These are phyloP conservation scores for Carpatolechia fugitivella DNA, from an alignment of 2,888 invertebrate genomes.

Conservation along the genomic window DNA sequence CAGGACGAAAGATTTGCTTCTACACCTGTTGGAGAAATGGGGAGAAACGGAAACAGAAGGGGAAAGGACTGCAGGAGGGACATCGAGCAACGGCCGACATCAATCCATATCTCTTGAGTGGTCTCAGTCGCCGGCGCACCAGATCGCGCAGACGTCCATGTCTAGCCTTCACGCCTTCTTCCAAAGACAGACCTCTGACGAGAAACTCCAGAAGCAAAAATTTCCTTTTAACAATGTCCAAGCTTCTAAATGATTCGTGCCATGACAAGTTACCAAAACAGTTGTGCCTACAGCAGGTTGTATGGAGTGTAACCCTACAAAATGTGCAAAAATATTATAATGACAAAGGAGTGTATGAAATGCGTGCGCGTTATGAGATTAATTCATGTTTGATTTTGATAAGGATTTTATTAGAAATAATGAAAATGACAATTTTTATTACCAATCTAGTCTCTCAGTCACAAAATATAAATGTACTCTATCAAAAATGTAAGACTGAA, in stretches of 20 bases:
- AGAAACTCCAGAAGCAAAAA: slow-evolving; percentile 66
- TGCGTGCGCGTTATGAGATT: slow-evolving; percentile 38
- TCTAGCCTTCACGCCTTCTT: slow-evolving; percentile 90
- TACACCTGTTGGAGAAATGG: slow-evolving; percentile 88
- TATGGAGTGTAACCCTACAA: background rate
- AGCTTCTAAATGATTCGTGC: slow-evolving; percentile 58
- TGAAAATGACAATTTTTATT: slow-evolving; percentile 50
- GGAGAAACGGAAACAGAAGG: slow-evolving; percentile 79
- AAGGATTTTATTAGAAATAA: slow-evolving; percentile 10
- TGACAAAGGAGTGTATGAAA: background rate
- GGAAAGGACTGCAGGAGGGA: slow-evolving; percentile 74
- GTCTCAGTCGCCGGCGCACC: slow-evolving; percentile 82
- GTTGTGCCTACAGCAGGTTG: background rate
- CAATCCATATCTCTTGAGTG: slow-evolving; percentile 88
- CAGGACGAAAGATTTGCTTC: slow-evolving; percentile 86
- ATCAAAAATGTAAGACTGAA: slow-evolving; percentile 56
- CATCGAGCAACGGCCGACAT: slow-evolving; percentile 72
- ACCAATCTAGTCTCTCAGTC: slow-evolving; percentile 62
- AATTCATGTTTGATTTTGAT: slow-evolving; percentile 42
- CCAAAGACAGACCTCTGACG: slow-evolving; percentile 80
- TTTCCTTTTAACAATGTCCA: slow-evolving; percentile 41
- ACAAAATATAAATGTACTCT: slow-evolving; percentile 41
- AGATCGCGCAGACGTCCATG: slow-evolving; percentile 87
- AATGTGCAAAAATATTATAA: background rate
- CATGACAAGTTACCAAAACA: slow-evolving; percentile 75